These are phyloP conservation scores for Tiliacea citrago DNA, from an alignment of 2,888 invertebrate species.

Conservation along the genomic window DNA sequence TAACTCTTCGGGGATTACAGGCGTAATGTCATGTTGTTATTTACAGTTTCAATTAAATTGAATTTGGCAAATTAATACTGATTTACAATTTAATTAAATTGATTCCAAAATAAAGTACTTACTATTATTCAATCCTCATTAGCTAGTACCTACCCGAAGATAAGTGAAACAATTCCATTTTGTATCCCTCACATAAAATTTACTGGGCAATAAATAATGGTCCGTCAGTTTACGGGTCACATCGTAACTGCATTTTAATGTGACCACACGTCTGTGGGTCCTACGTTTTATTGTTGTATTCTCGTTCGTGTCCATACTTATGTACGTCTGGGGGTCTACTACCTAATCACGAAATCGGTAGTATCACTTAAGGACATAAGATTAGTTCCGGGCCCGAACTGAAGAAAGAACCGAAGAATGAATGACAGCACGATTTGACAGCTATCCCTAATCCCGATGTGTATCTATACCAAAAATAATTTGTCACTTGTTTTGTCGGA, in stretches of 20 bases:
- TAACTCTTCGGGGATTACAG: too few relatives aligned
- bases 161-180: constrained; percentile 65
- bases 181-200: constrained; percentile 63
- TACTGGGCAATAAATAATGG: constrained; percentile 72
- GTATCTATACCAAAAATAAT: too few relatives aligned
- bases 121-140: constrained; percentile 14
- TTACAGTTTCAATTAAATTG: not conserved
- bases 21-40: not conserved
- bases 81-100: not conserved
- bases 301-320: constrained; percentile 28
- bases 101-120: not conserved
- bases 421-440: too few relatives aligned
- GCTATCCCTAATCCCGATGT: too few relatives aligned
- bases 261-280: constrained; percentile 69
- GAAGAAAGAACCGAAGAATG: too few relatives aligned
- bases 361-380: too few relatives aligned
- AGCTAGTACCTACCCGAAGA: constrained; percentile 25
- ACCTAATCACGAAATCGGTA: too few relatives aligned
- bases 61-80: not conserved
- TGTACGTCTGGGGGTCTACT: too few relatives aligned
- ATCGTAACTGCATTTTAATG: constrained; percentile 75
- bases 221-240: constrained; percentile 71
- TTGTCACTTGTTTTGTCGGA: too few relatives aligned
- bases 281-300: constrained; percentile 58
- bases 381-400: too few relatives aligned